These are phyloP conservation scores for Pharmacophagus antenor DNA, from an alignment of 2,888 invertebrate genomes.

Conservation along the genomic window DNA sequence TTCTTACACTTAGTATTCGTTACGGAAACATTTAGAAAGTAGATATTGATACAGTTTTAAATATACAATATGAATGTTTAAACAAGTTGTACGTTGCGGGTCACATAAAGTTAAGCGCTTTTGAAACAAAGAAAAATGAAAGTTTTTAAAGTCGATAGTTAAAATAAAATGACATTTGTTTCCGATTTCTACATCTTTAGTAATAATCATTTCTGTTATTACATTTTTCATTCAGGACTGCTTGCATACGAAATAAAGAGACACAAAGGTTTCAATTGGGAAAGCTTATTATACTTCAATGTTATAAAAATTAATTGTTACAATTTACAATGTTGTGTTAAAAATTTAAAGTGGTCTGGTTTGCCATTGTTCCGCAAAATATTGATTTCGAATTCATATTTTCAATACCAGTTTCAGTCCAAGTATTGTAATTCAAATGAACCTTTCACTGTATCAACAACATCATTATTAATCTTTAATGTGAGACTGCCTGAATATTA, in stretches of 20 bases:
- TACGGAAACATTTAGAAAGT: conserved; percentile 20
- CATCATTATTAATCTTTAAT: not conserved
- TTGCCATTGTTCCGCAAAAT: conserved; percentile 9
- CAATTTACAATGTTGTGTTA: conserved; percentile 16
- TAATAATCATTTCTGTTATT: not conserved
- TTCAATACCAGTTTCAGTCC: not conserved
- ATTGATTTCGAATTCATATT: conserved; percentile 4
- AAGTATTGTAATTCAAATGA: conserved; percentile 21
- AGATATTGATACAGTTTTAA: conserved; percentile 27
- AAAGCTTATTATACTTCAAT: not conserved
- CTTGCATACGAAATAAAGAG: not conserved
- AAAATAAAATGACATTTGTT: conserved; percentile 19
- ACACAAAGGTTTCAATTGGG: not conserved
- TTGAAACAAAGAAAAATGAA: conserved; percentile 4
- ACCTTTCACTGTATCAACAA: not conserved
- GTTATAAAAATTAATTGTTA: conserved; percentile 16
- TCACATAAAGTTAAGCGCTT: conserved; percentile 18
- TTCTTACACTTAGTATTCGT: not conserved
- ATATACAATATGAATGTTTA: conserved; percentile 27
- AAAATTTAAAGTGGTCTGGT: conserved; percentile 15
- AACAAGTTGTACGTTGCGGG: conserved; percentile 12
- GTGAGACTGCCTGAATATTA: not conserved
- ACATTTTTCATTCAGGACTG: not conserved
- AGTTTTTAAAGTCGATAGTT: conserved; percentile 14
- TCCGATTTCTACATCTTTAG: conserved; percentile 4